Evolutionary conservation across 2,797 vertebrate species (phyloP), one percentile per base, ranked within the genome.

Genomic region (Molothrus ater): DNA sequence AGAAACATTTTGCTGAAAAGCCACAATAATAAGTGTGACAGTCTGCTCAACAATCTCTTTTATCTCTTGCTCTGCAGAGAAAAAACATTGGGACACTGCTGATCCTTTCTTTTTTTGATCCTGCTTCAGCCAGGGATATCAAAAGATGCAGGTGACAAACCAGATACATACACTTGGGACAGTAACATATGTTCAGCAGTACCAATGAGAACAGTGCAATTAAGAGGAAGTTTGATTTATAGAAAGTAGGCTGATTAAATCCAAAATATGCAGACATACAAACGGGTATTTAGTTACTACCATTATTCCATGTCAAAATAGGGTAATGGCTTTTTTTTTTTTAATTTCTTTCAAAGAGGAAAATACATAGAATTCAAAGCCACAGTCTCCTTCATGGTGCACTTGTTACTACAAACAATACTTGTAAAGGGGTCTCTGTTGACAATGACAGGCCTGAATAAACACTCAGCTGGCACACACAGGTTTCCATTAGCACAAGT

Each of bases 401-500:
- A 93, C 92, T 96, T 96, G 83, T 93, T 89, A 71, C 57, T 85
- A 40, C 91, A 95, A 95, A 95, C 71, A 94, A 20, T 88, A 80
- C 61, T 71, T 59, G 34, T 82, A 54, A 88, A 90, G 53, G 16
- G 20, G 74, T 80, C 68, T 84, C 43, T 92, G 50, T 95, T 95
- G 92, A 88, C 88, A 87, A 12, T 59, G 90, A 71, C 80, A 78
- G 57, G 60, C 36, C 83, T 86, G 91, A 93, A 50, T 92, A 96
- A 96, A 93, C 90, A 95, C 42, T 92, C 80, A 22, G 15, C 65
- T 88, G 84, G 80, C 90, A 89, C 83, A 78, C 47, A 78, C 47
- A 68, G 19, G 15, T 88, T 95, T 92, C 96, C 86, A 95, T 97
- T 95, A 96, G 88, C 94, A 78, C 34, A 76, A 85, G 86, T 96